Percentiles rank a stretch among this genome's conserved stretches.
phyloP scores from a whole-genome alignment of 2,113 vertebrate species.

The Neolamprologus variostigma region DNA sequence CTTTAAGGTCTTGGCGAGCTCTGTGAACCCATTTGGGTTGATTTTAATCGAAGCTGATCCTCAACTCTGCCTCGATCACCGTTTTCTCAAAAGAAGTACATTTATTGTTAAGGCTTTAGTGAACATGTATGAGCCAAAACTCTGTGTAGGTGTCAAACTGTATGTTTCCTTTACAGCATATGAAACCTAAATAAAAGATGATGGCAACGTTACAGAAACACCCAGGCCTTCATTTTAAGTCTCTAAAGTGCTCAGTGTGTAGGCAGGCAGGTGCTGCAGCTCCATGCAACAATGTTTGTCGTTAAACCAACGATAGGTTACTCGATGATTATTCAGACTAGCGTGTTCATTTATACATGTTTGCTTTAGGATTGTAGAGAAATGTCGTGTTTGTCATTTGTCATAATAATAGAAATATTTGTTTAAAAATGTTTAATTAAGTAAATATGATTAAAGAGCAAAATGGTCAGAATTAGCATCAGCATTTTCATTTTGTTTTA shows the following conservation, averaged over 20 bases:
- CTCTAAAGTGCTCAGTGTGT: neutral
- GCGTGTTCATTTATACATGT: neutral
- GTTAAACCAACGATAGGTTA: neutral
- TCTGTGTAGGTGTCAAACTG: neutral
- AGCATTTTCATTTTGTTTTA: neutral
- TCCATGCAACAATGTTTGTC: neutral
- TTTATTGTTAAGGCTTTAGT: neutral
- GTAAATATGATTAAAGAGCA: neutral
- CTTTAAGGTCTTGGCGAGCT: neutral
- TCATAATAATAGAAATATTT: neutral
- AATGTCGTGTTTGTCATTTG: neutral
- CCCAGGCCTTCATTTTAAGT: neutral
- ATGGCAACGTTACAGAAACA: neutral
- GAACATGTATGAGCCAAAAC: neutral
- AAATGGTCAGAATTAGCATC: neutral
- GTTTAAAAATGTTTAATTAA: neutral
- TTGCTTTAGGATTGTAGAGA: neutral
- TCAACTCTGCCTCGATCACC: neutral
- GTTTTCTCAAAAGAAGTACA: neutral
- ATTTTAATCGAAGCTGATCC: neutral
- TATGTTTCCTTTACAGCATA: neutral
- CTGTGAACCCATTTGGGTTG: neutral
- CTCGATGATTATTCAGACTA: neutral
- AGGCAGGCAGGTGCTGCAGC: neutral
- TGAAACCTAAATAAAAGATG: neutral